A percentile compares a stretch with the other conserved stretches of the same genome.
phyloP scores from a whole-genome alignment of 92 coral and sea anemone genomes.

The Muricea muricata region DNA sequence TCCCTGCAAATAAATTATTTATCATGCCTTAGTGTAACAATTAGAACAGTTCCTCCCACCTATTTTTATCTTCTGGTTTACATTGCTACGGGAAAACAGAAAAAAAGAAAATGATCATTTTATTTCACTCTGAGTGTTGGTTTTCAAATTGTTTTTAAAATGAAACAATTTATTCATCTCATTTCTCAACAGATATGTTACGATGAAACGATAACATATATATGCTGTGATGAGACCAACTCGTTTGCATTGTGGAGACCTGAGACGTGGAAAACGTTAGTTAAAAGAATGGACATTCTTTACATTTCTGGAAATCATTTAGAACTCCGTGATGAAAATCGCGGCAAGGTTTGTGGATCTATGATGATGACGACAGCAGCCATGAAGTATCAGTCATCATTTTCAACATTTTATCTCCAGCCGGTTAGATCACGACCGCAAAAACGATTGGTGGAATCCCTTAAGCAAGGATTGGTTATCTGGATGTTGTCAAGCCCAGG shows the following conservation, averaged over 20 bases:
- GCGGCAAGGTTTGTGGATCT: not conserved
- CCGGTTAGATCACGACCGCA: not conserved
- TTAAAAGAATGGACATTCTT: not conserved
- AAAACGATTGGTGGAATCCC: conserved; percentile 2
- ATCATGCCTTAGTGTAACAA: too few relatives aligned
- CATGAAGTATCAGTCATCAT: not conserved
- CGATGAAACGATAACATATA: not conserved
- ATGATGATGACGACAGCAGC: conserved; percentile 8
- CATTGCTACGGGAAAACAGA: too few relatives aligned
- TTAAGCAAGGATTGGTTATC: not conserved
- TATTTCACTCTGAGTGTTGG: too few relatives aligned
- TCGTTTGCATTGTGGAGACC: not conserved
- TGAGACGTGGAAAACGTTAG: not conserved
- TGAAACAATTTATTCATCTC: not conserved
- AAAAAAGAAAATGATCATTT: too few relatives aligned
- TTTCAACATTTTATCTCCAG: not conserved
- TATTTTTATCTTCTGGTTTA: too few relatives aligned
- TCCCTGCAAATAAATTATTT: too few relatives aligned
- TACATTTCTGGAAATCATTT: conserved; percentile 1
- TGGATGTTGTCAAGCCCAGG: not conserved
- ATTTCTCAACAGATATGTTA: not conserved
- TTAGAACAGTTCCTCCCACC: too few relatives aligned
- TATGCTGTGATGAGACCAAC: not conserved
- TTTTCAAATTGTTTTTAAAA: too few relatives aligned
- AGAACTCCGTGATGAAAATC: not conserved